These are phyloP conservation scores for Petrophora chlorosata DNA, from an alignment of 2,888 invertebrate species.

Conservation along the genomic window DNA sequence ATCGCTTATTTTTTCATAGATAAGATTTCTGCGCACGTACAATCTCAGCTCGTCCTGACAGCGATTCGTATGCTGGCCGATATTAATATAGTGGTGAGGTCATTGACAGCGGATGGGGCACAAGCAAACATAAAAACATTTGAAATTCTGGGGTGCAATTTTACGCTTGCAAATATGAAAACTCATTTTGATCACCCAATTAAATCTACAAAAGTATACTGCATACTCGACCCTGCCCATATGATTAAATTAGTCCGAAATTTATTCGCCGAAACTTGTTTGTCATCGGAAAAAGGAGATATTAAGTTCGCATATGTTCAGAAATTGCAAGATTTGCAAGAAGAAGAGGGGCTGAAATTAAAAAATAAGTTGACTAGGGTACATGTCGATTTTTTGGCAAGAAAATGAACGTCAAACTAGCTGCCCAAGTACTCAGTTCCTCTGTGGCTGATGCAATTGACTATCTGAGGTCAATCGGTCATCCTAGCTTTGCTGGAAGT, in stretches of 20 bases:
- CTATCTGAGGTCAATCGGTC: conserved; percentile 13
- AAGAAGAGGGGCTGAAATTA: conserved; percentile 16
- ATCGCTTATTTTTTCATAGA: not conserved
- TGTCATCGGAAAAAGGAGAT: conserved; percentile 10
- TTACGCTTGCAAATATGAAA: conserved; percentile 2
- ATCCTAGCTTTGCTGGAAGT: conserved; percentile 14
- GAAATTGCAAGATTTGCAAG: conserved; percentile 27
- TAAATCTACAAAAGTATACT: conserved; percentile 1
- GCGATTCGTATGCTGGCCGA: conserved; percentile 19
- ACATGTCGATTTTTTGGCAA: conserved; percentile 6
- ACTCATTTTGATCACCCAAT: not conserved
- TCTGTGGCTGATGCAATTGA: conserved; percentile 31
- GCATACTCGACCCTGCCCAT: conserved; percentile 26
- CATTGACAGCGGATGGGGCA: conserved; percentile 25
- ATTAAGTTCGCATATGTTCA: conserved; percentile 21
- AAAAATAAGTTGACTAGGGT: not conserved
- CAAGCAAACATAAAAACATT: conserved; percentile 20
- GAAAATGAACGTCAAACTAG: conserved; percentile 28
- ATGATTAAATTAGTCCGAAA: conserved; percentile 28
- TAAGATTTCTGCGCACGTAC: not conserved
- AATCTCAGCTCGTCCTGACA: not conserved
- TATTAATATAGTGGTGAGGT: conserved; percentile 23
- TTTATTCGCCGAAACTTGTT: conserved; percentile 20
- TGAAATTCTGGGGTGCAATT: conserved; percentile 26
- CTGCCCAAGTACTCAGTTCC: conserved; percentile 23